Evolutionary conservation across 2,113 vertebrate genomes (phyloP), one percentile per base, ranked within the genome.

Genomic region (Tetraodon nigroviridis): DNA sequence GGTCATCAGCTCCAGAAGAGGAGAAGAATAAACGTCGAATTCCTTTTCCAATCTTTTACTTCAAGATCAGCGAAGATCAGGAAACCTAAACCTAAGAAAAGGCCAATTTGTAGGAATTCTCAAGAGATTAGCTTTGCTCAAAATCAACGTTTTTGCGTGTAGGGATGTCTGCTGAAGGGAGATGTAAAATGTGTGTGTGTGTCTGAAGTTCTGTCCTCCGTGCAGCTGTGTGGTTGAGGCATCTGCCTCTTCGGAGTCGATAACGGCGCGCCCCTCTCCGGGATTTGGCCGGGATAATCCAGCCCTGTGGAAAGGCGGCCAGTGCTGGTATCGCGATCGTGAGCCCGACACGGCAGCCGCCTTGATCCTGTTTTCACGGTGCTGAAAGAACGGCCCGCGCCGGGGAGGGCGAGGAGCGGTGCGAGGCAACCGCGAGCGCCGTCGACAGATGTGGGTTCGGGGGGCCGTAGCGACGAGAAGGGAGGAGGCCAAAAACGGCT

Each of bases 211-310:
- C 24, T 67, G 49, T 55, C 22, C 29, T 29, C 45, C 6, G 14
- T 64, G 53, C 3, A 18, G 65, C 13, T 53, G 61, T 76, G 51
- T 61, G 37, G 20, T 40, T 57, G n/a, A 46, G 44, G n/a, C 44
- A 46, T 63, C 56, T 49, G 51, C 46, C 16, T 3, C 17, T 15
- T 17, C 48, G 12, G 22, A 37, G 27, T 18, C 32, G 7, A 18
- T 56, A 15, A 51, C 29, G 42, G 20, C 27, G 37, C 40, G 20
- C 55, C 18, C 18, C 16, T 58, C 54, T 40, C 44, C 27, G 32
- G 13, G 29, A 41, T 58, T 27, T 51, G 45, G 62, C 53, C 65
- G 70, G 42, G 63, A 65, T 76, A 81, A 79, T 68, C n/a, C 19
- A 16, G 51, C 57, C 53, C 58, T 21, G 56, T 42, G 18, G 57